phyloP scores from a whole-genome alignment of 2,113 vertebrate species.

The Labrus mixtus region DNA sequence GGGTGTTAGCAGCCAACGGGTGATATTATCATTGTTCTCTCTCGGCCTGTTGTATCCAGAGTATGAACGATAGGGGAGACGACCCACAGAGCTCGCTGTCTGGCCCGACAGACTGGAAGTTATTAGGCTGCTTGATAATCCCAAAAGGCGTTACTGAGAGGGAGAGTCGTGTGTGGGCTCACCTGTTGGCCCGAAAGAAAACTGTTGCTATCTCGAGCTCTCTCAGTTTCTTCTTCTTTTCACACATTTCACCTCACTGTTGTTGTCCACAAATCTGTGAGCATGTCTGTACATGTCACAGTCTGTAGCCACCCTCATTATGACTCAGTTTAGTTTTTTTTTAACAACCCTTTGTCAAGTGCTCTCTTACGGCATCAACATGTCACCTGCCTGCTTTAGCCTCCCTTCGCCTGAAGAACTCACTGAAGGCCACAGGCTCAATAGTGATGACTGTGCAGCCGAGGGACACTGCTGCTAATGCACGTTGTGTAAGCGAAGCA shows the following conservation, averaged over 20 bases:
- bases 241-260: background rate
- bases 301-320: conserved; percentile 38
- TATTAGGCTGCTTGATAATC: conserved; percentile 45
- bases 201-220: background rate
- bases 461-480: conserved; percentile 49
- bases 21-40: conserved; percentile 52
- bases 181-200: conserved; percentile 27
- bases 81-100: conserved; percentile 20
- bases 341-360: conserved; percentile 20
- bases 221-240: background rate
- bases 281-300: background rate
- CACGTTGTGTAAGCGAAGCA: conserved; percentile 56
- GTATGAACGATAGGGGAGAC: conserved; percentile 29
- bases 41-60: conserved; percentile 24
- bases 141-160: conserved; percentile 13
- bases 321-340: conserved; percentile 21
- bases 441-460: conserved; percentile 57
- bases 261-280: background rate
- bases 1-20: conserved; percentile 36
- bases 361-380: conserved; percentile 8
- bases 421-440: conserved; percentile 3
- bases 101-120: conserved; percentile 49
- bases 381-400: conserved; percentile 12
- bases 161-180: background rate
- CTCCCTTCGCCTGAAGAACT: background rate